Conservation (phyloP, 2,113 vertebrate species). For the Labeo catla region DNA sequence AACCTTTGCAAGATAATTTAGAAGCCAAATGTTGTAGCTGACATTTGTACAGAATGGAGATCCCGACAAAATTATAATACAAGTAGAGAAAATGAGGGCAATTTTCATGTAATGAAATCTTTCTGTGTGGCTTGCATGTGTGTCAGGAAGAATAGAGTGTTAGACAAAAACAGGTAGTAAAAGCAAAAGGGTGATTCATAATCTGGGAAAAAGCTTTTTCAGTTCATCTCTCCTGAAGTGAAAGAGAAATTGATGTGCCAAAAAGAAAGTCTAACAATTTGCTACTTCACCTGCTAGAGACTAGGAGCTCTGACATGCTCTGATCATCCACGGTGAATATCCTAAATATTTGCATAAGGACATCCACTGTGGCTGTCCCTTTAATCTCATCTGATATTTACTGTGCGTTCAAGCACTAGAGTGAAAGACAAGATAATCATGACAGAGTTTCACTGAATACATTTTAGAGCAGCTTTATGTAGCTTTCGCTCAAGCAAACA, state of each 20-base stretch:
- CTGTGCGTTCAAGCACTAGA: neutral
- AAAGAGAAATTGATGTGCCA: neutral
- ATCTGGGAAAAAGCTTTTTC: neutral
- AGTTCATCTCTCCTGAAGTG: neutral
- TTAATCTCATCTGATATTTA: neutral
- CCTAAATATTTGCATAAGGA: neutral
- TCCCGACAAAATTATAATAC: conserved; percentile 29
- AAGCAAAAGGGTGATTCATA: neutral
- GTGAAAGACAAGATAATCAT: neutral
- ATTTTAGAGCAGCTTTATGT: neutral
- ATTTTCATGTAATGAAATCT: conserved; percentile 38
- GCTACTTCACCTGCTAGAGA: neutral
- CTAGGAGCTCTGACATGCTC: neutral
- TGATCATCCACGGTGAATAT: neutral
- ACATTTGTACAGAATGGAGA: conserved; percentile 38
- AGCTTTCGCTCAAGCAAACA: neutral
- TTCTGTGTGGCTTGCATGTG: conserved; percentile 1
- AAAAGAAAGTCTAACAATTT: neutral
- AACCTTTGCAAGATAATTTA: conserved; percentile 38
- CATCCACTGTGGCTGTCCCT: neutral
- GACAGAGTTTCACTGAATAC: neutral
- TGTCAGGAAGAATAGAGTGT: neutral
- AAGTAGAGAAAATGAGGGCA: conserved; percentile 22
- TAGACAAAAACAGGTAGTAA: conserved; percentile 15
- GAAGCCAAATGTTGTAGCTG: conserved; percentile 36